These are phyloP conservation scores for Discoglossus pictus DNA, from an alignment of 2,797 vertebrate genomes.

Conservation along the genomic window DNA sequence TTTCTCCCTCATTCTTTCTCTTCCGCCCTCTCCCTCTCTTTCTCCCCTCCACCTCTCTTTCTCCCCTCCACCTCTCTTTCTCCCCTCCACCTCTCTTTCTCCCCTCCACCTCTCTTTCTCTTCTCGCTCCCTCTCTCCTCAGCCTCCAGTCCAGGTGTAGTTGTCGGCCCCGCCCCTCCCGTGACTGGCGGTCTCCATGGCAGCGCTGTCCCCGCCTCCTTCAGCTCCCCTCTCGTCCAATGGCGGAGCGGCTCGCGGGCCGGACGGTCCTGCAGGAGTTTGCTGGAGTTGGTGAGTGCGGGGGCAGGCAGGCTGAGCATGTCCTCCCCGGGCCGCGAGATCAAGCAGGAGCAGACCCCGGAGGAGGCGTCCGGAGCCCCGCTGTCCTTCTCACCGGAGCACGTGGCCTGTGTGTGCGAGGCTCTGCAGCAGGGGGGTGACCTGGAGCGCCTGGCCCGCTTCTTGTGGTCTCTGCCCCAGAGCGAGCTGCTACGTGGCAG, in stretches of 20 bases:
- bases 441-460: conserved; percentile 95
- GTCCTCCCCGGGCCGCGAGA: conserved; percentile 91
- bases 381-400: conserved; percentile 96
- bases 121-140: background rate
- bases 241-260: conserved; percentile 34
- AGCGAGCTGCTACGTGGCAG: conserved; percentile 96
- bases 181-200: conserved; percentile 47
- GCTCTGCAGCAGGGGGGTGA: conserved; percentile 97
- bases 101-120: background rate
- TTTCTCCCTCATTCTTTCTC: background rate
- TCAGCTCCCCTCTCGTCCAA: conserved; percentile 10
- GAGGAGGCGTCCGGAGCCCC: conserved; percentile 80
- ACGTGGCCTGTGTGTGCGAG: conserved; percentile 97
- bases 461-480: conserved; percentile 95
- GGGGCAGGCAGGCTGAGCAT: conserved; percentile 82
- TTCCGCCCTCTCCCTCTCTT: background rate
- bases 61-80: background rate
- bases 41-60: background rate
- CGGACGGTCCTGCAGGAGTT: conserved; percentile 32
- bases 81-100: background rate
- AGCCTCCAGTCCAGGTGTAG: conserved; percentile 9
- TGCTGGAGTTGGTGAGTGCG: too few relatives aligned
- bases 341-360: conserved; percentile 92
- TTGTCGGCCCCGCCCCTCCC: background rate
- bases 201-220: conserved; percentile 36